Conservation (phyloP, 2,797 vertebrate genomes). For the Artibeus jamaicensis region DNA sequence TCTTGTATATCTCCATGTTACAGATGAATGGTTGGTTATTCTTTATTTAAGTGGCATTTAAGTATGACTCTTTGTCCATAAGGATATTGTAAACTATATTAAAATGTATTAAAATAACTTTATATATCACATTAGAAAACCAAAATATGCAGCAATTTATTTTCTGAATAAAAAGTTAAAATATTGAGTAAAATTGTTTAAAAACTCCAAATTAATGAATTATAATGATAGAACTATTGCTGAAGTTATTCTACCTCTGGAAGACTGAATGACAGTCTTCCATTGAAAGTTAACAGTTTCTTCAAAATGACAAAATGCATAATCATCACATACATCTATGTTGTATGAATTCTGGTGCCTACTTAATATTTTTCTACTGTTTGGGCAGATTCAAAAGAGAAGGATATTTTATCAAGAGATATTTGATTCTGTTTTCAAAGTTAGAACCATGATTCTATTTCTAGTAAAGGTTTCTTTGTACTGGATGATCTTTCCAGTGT, state of each 20-base stretch:
- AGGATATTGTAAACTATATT: conserved; percentile 49
- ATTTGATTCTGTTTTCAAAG: conserved; percentile 29
- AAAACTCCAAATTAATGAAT: conserved; percentile 45
- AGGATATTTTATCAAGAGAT: background rate
- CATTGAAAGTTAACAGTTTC: background rate
- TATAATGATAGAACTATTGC: background rate
- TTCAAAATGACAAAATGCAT: background rate
- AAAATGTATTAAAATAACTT: conserved; percentile 56
- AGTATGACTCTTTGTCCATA: conserved; percentile 34
- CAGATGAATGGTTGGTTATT: background rate
- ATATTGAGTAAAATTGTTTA: background rate
- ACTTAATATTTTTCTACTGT: background rate
- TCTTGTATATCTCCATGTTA: conserved; percentile 43
- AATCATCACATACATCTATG: background rate
- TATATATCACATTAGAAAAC: conserved; percentile 36
- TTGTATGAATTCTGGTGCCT: background rate
- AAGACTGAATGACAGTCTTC: background rate
- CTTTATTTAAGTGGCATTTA: conserved; percentile 65
- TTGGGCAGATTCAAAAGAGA: background rate
- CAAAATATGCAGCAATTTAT: conserved; percentile 43
- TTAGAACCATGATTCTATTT: background rate
- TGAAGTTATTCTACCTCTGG: background rate
- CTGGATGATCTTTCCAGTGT: background rate
- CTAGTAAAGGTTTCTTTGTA: background rate
- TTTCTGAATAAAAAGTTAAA: conserved; percentile 10